phyloP scores from a whole-genome alignment of 2,113 vertebrate genomes.

The Megaceryle torquata region DNA sequence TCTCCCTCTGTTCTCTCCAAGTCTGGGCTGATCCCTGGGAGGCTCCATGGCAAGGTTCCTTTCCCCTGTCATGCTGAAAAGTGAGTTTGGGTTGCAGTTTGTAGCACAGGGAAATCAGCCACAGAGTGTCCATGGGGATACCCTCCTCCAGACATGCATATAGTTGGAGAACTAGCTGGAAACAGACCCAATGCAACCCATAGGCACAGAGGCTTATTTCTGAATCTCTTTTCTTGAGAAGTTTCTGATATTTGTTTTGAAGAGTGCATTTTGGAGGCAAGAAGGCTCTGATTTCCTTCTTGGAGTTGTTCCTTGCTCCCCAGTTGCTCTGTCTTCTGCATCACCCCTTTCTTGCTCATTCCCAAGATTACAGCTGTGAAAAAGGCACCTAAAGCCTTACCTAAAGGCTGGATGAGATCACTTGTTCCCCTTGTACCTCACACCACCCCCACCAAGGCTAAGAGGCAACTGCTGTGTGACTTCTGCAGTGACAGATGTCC shows the following conservation, averaged over 20 bases:
- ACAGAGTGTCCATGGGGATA: not conserved
- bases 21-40: not conserved
- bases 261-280: not conserved
- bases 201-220: not conserved
- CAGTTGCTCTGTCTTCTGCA: accelerated
- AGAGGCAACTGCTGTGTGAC: not conserved
- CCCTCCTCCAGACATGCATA: not conserved
- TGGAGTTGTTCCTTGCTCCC: not conserved
- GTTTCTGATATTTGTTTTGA: not conserved
- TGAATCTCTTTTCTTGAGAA: not conserved
- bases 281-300: not conserved
- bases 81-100: not conserved
- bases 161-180: not conserved
- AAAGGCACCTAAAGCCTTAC: not conserved
- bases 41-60: not conserved
- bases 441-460: not conserved
- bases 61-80: not conserved
- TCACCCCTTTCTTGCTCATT: not conserved
- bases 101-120: not conserved
- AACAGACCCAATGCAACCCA: not conserved
- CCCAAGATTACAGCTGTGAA: not conserved
- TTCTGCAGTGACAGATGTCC: not conserved
- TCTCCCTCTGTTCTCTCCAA: not conserved
- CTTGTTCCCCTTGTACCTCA: not conserved
- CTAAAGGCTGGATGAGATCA: not conserved